Evolutionary conservation across 2,797 vertebrate genomes (phyloP), one percentile per base, ranked within the genome.

Genomic region (Peromyscus eremicus): DNA sequence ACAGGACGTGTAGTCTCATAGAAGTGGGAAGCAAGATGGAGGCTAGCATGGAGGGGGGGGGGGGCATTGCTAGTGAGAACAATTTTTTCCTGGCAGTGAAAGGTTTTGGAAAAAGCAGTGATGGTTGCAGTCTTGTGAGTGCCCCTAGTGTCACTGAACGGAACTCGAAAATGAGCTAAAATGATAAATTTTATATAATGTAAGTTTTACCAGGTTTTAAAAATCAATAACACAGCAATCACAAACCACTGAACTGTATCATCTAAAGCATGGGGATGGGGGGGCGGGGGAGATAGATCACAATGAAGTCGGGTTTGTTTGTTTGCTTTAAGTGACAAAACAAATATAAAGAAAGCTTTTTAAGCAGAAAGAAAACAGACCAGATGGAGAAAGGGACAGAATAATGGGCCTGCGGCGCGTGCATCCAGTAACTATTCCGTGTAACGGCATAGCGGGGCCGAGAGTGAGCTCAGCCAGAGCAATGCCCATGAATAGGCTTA

Each of bases 371-470:
- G 57, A 14, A 49, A 84, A 43, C 5, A 49, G 60, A 43, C 17
- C 55, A 9, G 27, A 23, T 4, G 25, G 66, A 85, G 80, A 81
- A 52, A 57, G 64, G 76, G 25, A 77, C 0, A 13, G 89, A n/a
- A 81, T 55, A 73, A 14, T 32, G 23, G 52, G 0, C 46, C 12
- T 52, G 6, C 7, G 5, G 7, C 0, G 10, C 0, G 2, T 8
- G 3, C 0, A 2, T 9, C 14, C 46, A 6, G 10, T 13, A 6
- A 55, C 29, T 4, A 9, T 11, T 23, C 12, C 1, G 5, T 0
- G 11, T 4, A 13, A 2, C 3, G 21, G 21, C 0, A 5, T 1
- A 6, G 43, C 49, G 1, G 40, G 57, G 32, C 0, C 0, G 40
- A 73, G 60, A 6, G 21, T 34, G 27, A 2, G 60, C 77, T 4